Base-by-base conservation (phyloP, 2,888 invertebrate species). In the Tachina lurida region DNA sequence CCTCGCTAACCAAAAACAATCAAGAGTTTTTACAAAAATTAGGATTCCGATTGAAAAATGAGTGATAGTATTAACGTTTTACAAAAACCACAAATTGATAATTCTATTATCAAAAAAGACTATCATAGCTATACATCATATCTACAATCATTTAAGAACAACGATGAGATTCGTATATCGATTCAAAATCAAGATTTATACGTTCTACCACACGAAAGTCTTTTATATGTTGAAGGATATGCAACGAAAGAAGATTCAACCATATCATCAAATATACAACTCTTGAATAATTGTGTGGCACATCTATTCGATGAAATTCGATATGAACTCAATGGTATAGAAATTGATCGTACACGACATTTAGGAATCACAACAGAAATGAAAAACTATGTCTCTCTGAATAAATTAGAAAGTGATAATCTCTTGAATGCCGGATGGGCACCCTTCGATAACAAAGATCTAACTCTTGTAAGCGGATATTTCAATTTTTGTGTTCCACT, bases 341-440 rank as follows among this genome's bases (percentile, higher is more conserved):
- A 31, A 91, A 84, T 41, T 91, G 13, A 91, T 90, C 84, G 49
- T 73, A 86, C 91, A 31, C 88, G 89, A 12, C 87, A 89, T 10
- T 63, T 90, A 41, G 91, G 91, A 17, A 87, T 91, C 13, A 89
- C 91, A 39, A 88, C 90, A 13, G 87, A 89, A 12, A 89, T 92
- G 60, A 92, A 93, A 89, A 89, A 89, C 71, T 91, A 88, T 84
- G 85, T 90, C 12, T 92, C 91, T 19, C 82, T 89, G 58, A 90
- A 90, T 70, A n/a, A 19, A 13, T 63, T 22, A 60, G 82, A 88
- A 39, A 88, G 85, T 70, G 58, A 62, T 22, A 74, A 58, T 19
- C 47, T 87, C 15, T 22, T 78, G 58, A 88, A 88, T 85, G 84
- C 87, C 10, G 85, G 84, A 54, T 88, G 86, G 88, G 19, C 62